Evolutionary conservation across 2,888 invertebrate genomes (phyloP), one percentile per base, ranked within the genome.

Genomic region (Rhaphigaster nebulosa): DNA sequence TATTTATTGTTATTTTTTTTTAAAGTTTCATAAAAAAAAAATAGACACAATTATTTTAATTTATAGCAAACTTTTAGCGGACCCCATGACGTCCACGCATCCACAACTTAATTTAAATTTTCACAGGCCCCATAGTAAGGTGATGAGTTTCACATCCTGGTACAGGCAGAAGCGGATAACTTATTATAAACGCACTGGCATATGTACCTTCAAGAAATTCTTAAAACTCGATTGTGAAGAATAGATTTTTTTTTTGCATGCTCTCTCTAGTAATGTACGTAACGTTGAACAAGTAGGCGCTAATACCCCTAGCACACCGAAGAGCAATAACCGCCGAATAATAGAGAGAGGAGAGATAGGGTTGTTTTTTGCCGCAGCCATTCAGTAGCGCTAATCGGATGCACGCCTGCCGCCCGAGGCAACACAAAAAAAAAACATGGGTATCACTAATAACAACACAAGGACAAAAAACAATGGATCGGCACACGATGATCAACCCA

Each of bases 371-470:
- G 26, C 45, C 45, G 4, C 26, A 18, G 45, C 84, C 84, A 45
- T 84, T 84, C 13, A 84, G 45, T 84, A 84, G 41, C n/a, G 84
- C 84, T 84, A 84, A 84, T 84, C 84, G 84, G 26, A 84, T 84
- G 84, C 84, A 84, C 84, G 84, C 45, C 84, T 84, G 41, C 38
- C 84, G 34, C 84, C 84, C 45, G 45, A 8, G 45, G 45, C 6
- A 10, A 0, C 20, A 80, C 3, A 84, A 84, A 84, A 65, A 23
- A 80, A 45, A 45, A 84, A 84, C 84, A 45, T 4, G 20, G 45
- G n/a, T 84, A 84, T 41, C 84, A 84, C 84, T 84, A 84, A 84
- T 84, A 84, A 41, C 45, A 84, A 84, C 84, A 84, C 45, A 45
- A 45, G 84, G 84, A 45, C 45, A 84, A 84, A 84, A 84, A 84